A percentile compares a stretch with the other conserved stretches of the same genome.
Conservation (phyloP, 2,888 invertebrate species). For the Calephelis perditalis region DNA sequence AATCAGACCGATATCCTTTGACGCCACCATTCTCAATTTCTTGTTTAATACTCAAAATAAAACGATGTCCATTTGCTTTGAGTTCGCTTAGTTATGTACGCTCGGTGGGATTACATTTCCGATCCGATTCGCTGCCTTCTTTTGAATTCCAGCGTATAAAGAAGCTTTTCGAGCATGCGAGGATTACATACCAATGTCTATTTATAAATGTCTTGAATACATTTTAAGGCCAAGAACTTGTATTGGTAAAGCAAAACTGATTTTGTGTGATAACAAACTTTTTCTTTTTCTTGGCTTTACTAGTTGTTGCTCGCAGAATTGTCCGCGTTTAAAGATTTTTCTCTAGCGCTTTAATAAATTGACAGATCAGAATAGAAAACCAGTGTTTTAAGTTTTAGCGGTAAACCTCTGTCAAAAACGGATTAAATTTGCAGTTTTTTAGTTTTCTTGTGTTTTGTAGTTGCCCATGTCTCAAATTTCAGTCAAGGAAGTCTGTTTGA, state of each 20-base stretch:
- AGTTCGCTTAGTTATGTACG: slow-evolving; percentile 34
- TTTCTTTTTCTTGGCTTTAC: too few species aligned
- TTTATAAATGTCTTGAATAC: slow-evolving; percentile 13
- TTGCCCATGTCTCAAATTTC: too few species aligned
- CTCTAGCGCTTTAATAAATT: too few species aligned
- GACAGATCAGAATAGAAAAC: too few species aligned
- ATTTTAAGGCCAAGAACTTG: slow-evolving; percentile 7
- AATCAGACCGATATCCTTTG: slow-evolving; percentile 55
- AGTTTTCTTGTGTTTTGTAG: too few species aligned
- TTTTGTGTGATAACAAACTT: neutral
- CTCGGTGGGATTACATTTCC: slow-evolving; percentile 32
- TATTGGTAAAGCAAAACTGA: slow-evolving; percentile 1
- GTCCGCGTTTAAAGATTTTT: too few species aligned
- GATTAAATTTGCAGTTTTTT: too few species aligned
- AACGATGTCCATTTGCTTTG: slow-evolving; percentile 45
- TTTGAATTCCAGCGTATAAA: slow-evolving; percentile 24
- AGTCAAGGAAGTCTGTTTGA: too few species aligned
- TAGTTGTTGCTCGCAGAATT: too few species aligned
- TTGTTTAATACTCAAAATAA: slow-evolving; percentile 46
- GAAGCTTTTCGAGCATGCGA: slow-evolving; percentile 24
- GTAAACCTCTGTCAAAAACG: too few species aligned
- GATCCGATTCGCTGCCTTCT: slow-evolving; percentile 27
- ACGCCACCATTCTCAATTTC: slow-evolving; percentile 46
- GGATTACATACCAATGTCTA: slow-evolving; percentile 18
- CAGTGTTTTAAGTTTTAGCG: too few species aligned